These are phyloP conservation scores for Mythimna loreyi DNA, from an alignment of 2,888 invertebrate genomes.

Conservation along the genomic window DNA sequence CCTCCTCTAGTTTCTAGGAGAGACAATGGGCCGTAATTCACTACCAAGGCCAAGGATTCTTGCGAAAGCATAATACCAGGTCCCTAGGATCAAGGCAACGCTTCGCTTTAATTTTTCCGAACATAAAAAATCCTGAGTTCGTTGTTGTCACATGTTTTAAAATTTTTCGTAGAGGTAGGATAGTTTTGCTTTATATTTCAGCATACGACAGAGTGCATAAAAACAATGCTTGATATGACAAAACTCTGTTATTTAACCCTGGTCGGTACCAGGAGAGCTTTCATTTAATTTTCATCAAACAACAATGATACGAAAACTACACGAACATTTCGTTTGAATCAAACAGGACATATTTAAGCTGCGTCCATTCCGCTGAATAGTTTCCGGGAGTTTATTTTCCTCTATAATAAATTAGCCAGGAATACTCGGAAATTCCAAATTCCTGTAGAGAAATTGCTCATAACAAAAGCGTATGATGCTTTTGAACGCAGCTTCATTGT, in stretches of 20 bases:
- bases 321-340: conserved; percentile 33
- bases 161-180: too few relatives aligned
- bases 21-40: too few relatives aligned
- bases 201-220: not conserved
- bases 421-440: conserved; percentile 41
- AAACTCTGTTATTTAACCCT: not conserved
- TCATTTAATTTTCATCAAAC: conserved; percentile 13
- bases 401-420: conserved; percentile 38
- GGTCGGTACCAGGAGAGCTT: not conserved
- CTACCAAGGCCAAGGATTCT: too few relatives aligned
- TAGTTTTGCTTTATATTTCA: not conserved
- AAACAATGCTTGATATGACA: not conserved
- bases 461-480: conserved; percentile 50
- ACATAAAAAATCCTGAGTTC: too few relatives aligned
- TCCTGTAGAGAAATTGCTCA: conserved; percentile 46
- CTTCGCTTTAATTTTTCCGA: too few relatives aligned
- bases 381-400: conserved; percentile 42
- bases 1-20: too few relatives aligned
- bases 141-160: too few relatives aligned
- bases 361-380: conserved; percentile 29
- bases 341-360: conserved; percentile 22
- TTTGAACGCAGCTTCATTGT: conserved; percentile 27
- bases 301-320: conserved; percentile 5
- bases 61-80: too few relatives aligned
- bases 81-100: too few relatives aligned